Evolutionary conservation across 2,113 vertebrate species (phyloP).

Genomic region (Ailuropoda melanoleuca): DNA sequence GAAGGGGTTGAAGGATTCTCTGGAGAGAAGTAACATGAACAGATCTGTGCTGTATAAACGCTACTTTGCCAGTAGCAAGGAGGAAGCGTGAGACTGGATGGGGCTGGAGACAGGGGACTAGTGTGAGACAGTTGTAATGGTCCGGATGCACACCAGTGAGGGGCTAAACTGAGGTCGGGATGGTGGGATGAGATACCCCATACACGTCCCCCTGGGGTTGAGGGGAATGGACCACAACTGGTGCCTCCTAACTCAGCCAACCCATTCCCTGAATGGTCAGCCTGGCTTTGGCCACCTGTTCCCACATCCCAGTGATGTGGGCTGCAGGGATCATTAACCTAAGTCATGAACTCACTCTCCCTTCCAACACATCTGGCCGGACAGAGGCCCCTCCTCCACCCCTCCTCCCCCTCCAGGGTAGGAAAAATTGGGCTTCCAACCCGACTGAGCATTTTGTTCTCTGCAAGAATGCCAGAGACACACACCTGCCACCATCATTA

Average conservation of each 20-base stretch:
- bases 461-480: not conserved
- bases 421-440: conserved; percentile 4
- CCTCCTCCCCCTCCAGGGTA: not conserved
- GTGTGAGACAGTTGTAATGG: not conserved
- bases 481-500: not conserved
- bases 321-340: conserved; percentile 85
- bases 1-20: not conserved
- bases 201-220: not conserved
- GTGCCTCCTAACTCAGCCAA: not conserved
- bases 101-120: not conserved
- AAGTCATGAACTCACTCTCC: conserved; percentile 80
- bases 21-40: not conserved
- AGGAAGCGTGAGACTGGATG: not conserved
- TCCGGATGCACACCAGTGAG: not conserved
- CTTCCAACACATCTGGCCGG: conserved; percentile 40
- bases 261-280: not conserved
- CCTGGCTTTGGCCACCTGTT: conserved; percentile 81
- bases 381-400: conserved; percentile 26
- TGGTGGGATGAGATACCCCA: not conserved
- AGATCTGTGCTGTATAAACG: not conserved
- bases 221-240: not conserved
- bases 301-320: conserved; percentile 77
- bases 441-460: not conserved
- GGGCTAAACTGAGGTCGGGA: not conserved
- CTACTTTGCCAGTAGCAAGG: not conserved